phyloP scores from a whole-genome alignment of 2,797 vertebrate species.

The Anisognathus igniventris region DNA sequence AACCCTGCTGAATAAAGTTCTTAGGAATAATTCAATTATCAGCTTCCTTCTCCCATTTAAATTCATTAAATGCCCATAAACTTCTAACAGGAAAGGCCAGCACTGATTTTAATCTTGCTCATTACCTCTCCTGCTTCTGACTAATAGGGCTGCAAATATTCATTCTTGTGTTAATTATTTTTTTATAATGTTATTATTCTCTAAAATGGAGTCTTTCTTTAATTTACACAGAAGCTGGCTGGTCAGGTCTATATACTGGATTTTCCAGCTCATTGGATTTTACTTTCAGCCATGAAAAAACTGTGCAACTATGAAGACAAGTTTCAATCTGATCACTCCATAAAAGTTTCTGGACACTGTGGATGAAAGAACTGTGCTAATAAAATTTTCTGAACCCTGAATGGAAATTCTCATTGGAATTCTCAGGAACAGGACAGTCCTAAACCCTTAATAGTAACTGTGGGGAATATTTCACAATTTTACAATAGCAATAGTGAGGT shows the following conservation, averaged over 20 bases:
- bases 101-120: neutral
- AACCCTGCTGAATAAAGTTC: neutral
- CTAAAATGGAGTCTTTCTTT: neutral
- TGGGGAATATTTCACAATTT: neutral
- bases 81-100: neutral
- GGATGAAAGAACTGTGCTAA: neutral
- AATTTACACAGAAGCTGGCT: neutral
- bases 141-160: neutral
- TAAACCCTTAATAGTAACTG: neutral
- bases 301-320: neutral
- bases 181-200: neutral
- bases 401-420: neutral
- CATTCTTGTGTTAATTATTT: neutral
- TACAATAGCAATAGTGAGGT: neutral
- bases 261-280: neutral
- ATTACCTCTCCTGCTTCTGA: neutral
- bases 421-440: neutral
- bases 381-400: neutral
- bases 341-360: neutral
- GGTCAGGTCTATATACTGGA: neutral
- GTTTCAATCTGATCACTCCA: neutral
- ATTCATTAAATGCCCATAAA: neutral
- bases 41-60: neutral
- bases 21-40: neutral
- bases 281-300: neutral